phyloP scores from a whole-genome alignment of 2,113 vertebrate genomes.

The Antidorcas marsupialis region DNA sequence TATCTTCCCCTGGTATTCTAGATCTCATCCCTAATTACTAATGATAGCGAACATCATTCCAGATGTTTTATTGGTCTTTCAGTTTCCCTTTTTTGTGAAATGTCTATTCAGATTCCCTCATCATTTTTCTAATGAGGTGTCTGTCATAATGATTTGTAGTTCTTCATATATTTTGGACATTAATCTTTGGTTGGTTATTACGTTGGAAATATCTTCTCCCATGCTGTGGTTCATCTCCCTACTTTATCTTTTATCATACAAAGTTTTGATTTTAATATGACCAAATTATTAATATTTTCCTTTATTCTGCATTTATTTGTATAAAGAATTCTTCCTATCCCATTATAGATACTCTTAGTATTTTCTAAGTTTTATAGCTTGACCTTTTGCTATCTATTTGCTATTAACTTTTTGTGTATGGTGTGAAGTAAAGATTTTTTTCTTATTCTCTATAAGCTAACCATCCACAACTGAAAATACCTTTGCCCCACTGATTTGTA shows the following conservation, averaged over 20 bases:
- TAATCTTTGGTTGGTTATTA: neutral
- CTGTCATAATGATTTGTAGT: neutral
- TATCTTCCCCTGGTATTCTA: neutral
- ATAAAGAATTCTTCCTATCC: neutral
- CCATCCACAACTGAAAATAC: neutral
- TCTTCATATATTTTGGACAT: neutral
- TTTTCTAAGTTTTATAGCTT: constrained; percentile 4
- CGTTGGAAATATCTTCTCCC: neutral
- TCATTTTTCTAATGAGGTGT: neutral
- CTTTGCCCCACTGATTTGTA: neutral
- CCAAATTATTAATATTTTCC: neutral
- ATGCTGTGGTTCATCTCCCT: neutral
- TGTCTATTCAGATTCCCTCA: neutral
- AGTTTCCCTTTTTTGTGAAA: neutral
- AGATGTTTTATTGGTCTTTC: neutral
- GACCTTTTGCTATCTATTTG: neutral
- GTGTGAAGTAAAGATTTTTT: neutral
- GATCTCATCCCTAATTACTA: neutral
- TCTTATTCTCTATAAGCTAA: neutral
- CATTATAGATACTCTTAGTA: neutral
- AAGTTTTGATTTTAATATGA: neutral
- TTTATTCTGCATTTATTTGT: neutral
- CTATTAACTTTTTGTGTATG: neutral
- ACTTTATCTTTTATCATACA: neutral
- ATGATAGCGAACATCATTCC: neutral